Conservation (phyloP, 2,113 vertebrate genomes). For the Melozone crissalis region DNA sequence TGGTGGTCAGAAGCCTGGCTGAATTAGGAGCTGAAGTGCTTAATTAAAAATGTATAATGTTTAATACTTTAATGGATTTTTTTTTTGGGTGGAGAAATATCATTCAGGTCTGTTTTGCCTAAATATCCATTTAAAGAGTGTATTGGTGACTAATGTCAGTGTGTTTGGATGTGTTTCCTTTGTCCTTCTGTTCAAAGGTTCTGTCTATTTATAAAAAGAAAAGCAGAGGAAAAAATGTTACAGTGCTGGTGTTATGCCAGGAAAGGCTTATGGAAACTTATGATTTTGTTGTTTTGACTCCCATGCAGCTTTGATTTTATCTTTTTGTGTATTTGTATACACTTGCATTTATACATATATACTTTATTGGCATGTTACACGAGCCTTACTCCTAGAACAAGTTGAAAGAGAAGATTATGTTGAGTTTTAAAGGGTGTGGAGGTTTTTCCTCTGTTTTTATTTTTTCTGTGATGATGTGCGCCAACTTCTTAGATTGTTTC, state of each 20-base stretch:
- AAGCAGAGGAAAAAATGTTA: background rate
- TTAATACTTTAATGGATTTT: background rate
- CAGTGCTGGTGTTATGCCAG: background rate
- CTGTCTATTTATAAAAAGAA: constrained; percentile 1
- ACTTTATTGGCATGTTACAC: background rate
- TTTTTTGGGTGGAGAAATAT: background rate
- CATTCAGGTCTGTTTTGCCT: background rate
- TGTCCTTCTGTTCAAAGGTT: constrained; percentile 19
- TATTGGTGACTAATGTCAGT: background rate
- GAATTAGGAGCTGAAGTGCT: background rate
- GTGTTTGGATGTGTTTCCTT: constrained; percentile 17
- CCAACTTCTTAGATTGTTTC: background rate
- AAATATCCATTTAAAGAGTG: background rate
- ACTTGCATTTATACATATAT: fast-evolving
- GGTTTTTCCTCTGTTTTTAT: background rate
- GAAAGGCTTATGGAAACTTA: background rate
- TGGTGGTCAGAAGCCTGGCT: background rate
- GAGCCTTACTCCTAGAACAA: background rate
- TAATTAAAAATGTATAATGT: background rate
- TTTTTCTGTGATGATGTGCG: background rate
- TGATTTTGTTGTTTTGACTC: background rate
- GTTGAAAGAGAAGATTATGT: too few species aligned
- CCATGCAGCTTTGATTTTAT: background rate
- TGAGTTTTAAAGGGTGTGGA: background rate
- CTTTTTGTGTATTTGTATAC: background rate